Percentiles rank a stretch among this genome's conserved stretches.
phyloP scores from a whole-genome alignment of 1,140 invertebrate species.

The Scaptodrosophila lebanonensis region DNA sequence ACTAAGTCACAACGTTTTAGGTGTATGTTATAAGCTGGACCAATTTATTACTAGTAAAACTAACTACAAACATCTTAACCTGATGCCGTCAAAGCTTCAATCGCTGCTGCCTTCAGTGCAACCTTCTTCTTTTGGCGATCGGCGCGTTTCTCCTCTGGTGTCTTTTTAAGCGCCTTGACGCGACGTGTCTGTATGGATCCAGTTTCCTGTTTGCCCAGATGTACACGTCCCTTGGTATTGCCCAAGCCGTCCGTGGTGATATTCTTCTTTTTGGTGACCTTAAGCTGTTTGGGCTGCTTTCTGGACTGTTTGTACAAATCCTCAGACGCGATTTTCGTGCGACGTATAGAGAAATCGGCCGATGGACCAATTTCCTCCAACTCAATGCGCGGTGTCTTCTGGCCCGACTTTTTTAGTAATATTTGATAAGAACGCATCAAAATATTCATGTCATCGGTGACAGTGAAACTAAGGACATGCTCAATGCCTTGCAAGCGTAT shows the following conservation, averaged over 20 bases:
- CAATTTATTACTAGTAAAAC: slow-evolving; percentile 64
- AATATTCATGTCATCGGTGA: slow-evolving; percentile 86
- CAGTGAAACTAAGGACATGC: slow-evolving; percentile 93
- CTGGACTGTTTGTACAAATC: slow-evolving; percentile 93
- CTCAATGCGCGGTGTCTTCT: slow-evolving; percentile 91
- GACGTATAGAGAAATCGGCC: slow-evolving; percentile 90
- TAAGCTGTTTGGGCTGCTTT: slow-evolving; percentile 89
- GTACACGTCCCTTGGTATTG: slow-evolving; percentile 92
- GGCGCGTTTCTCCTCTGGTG: slow-evolving; percentile 82
- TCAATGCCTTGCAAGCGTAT: slow-evolving; percentile 95
- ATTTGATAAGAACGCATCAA: slow-evolving; percentile 93
- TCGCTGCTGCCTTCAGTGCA: slow-evolving; percentile 56
- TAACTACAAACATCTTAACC: slow-evolving; percentile 29
- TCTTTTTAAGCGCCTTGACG: slow-evolving; percentile 93
- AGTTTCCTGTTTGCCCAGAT: slow-evolving; percentile 94
- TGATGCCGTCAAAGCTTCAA: slow-evolving; percentile 37
- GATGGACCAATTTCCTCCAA: slow-evolving; percentile 90
- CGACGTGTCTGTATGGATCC: slow-evolving; percentile 92
- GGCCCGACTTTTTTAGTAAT: slow-evolving; percentile 93
- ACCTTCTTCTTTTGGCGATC: slow-evolving; percentile 79
- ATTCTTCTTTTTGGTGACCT: slow-evolving; percentile 93
- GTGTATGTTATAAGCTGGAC: slow-evolving; percentile 58
- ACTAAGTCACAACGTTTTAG: slow-evolving; percentile 35
- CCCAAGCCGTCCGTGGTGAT: slow-evolving; percentile 91
- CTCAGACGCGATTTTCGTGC: slow-evolving; percentile 92